A percentile compares a stretch with the other conserved stretches of the same genome.
These are phyloP conservation scores for Osmerus eperlanus DNA, from an alignment of 2,113 vertebrate species.

Conservation along the genomic window DNA sequence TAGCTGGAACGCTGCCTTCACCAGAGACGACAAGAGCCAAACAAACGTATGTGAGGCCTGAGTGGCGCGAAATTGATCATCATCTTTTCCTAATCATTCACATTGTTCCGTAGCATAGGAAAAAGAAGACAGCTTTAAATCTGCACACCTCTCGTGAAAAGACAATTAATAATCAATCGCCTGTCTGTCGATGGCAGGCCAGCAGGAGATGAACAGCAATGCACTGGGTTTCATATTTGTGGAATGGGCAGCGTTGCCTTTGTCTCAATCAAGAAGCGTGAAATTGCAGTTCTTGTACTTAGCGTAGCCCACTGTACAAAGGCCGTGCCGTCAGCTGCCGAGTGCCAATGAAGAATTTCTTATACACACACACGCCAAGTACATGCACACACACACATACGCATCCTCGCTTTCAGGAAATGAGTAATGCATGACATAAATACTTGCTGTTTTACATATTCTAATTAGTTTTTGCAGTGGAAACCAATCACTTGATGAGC, in stretches of 20 bases:
- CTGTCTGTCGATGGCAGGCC: background rate
- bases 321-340: background rate
- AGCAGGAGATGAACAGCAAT: conserved; percentile 27
- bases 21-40: background rate
- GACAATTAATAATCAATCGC: conserved; percentile 1
- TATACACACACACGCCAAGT: background rate
- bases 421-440: background rate
- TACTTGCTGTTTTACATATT: background rate
- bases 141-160: background rate
- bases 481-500: conserved; percentile 1
- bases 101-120: background rate
- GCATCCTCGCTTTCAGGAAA: background rate
- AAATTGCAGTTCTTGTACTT: conserved; percentile 32
- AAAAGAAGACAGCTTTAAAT: background rate
- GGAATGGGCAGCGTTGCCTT: background rate
- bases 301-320: background rate
- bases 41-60: background rate
- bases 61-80: background rate
- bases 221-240: conserved; percentile 8
- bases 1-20: background rate
- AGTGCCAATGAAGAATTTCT: background rate
- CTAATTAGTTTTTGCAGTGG: conserved; percentile 6
- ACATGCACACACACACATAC: conserved; percentile 2
- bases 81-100: conserved; percentile 8
- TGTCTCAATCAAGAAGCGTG: conserved; percentile 41